Conservation (phyloP, 2,888 invertebrate species). For the Sminthurides aquaticus region DNA sequence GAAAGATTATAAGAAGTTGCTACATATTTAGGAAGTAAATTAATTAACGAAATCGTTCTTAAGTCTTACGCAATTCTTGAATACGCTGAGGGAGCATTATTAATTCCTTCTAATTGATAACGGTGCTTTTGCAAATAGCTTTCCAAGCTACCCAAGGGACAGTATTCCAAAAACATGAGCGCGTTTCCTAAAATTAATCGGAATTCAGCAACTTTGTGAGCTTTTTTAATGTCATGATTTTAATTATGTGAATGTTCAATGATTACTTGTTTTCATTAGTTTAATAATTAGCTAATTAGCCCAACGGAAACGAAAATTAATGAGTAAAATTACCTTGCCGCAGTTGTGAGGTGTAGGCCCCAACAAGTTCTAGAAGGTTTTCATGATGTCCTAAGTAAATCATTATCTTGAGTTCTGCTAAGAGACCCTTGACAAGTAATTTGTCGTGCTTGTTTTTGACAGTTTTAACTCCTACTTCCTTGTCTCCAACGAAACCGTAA, state of each 20-base stretch:
- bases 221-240: too few relatives aligned
- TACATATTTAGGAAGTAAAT: too few relatives aligned
- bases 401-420: conserved; percentile 13
- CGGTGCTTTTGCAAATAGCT: conserved; percentile 2
- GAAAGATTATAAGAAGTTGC: background rate
- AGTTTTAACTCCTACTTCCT: conserved; percentile 7
- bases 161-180: conserved; percentile 12
- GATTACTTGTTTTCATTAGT: background rate
- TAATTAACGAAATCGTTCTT: too few relatives aligned
- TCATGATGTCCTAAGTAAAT: background rate
- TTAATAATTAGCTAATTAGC: background rate
- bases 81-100: conserved; percentile 3
- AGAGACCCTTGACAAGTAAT: conserved; percentile 2
- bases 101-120: conserved; percentile 3
- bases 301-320: too few relatives aligned
- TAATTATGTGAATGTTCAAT: background rate
- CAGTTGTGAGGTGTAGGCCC: background rate
- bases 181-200: conserved; percentile 7
- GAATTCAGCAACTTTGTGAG: background rate
- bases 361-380: background rate
- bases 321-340: background rate
- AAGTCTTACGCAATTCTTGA: conserved; percentile 9
- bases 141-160: conserved; percentile 15
- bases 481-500: background rate
- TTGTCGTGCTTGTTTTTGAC: conserved; percentile 11